phyloP scores from a whole-genome alignment of 2,797 vertebrate species.

The Cichlasoma orientale region DNA sequence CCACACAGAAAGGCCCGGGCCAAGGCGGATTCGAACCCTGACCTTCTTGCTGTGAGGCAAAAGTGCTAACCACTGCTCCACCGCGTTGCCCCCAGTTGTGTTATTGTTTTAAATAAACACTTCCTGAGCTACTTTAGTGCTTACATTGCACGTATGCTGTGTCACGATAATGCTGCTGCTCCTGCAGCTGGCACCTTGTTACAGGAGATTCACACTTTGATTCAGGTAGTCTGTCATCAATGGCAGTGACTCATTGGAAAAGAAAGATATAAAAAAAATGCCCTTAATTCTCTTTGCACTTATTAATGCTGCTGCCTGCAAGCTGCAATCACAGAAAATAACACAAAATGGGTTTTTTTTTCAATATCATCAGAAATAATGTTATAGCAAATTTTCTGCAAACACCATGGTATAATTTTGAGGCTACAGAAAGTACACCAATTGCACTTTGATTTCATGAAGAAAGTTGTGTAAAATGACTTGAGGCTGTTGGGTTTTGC shows the following conservation, averaged over 20 bases:
- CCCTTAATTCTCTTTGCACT: not conserved
- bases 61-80: no score
- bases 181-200: not conserved
- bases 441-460: not conserved
- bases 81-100: no score
- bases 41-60: no score
- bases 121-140: not conserved
- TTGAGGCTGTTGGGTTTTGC: not conserved
- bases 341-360: not conserved
- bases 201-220: not conserved
- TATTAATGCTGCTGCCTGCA: not conserved
- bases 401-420: not conserved
- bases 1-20: no score
- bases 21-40: no score
- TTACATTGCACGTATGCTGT: not conserved
- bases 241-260: not conserved
- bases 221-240: not conserved
- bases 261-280: not conserved
- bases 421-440: not conserved
- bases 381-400: not conserved
- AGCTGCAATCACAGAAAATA: not conserved
- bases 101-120: not conserved
- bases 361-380: not conserved
- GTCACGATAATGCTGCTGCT: not conserved
- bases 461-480: no score